Base-by-base conservation (phyloP, 30 jellyfish, hydroid and myxozoan genomes). In the Hydractinia echinata region DNA sequence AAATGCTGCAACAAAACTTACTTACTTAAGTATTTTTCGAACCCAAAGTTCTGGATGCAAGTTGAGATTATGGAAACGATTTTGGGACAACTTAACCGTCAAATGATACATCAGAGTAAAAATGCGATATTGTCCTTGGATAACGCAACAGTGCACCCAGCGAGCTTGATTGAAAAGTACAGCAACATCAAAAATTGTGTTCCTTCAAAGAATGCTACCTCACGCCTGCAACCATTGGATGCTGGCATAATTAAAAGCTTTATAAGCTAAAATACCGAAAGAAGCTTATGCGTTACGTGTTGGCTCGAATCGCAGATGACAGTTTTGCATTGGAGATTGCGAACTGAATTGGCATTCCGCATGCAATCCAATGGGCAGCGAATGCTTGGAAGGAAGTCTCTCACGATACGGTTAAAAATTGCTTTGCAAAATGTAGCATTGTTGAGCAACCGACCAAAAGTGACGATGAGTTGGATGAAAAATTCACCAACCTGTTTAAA, bases 341-440 rank as follows among this genome's bases (percentile, higher is more conserved):
- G 6, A 66, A 53, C 18, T 44, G 30, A 30, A 51, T 81, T 67
- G 86, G 68, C 54, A 87, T 81, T 81, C 61, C 68, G 52, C 78
- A 72, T 8, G 89, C 89, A 62, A 83, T 74, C 68, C 10, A 83
- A 74, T 83, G 89, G 89, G 90, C 73, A 14, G 81, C 84, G 39
- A 84, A 77, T 44, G 92, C 92, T 39, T 76, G 86, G 90, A 60
- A 83, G 72, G 90, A 83, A 82, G 44, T 55, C 10, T 18, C 55
- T 48, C 44, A 13, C 11, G 87, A 81, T 14, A 81, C 72, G 39
- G 1, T 49, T 9, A 66, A 81, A 68, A 5, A 81, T 52, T 81
- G 88, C 74, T 81, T 81, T 67, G 74, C 74, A 18, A 81, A 81
- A 81, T 81, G 88, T 52, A 54, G 84, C 14, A 6, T 76, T 50